Evolutionary conservation across 1,140 invertebrate species (phyloP), one percentile per base, ranked within the genome.

Genomic region (Pogonognathellus flavescens): DNA sequence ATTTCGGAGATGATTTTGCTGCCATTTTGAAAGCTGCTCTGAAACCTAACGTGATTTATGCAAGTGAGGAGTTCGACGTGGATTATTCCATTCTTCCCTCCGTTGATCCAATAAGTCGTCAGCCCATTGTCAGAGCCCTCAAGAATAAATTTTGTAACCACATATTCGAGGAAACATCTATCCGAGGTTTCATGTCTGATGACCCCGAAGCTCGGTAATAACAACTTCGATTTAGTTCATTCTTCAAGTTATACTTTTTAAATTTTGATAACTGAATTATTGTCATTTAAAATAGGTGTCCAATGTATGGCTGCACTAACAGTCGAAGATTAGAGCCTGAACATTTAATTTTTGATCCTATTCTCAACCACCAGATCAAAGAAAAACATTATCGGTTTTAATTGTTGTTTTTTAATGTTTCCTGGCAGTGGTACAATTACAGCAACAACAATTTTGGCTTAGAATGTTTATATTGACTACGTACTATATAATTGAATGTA

Each of bases 61-160:
- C 72, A 8, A 0, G n/a, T 8, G 86, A 87, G 14, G 66, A 83
- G 14, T 10, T 20, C 20, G 72, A 66, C 11, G 84, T 86, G 10
- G 87, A 88, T 22, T 59, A 84, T 9, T 84, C 76, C n/a, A 49
- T 85, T 52, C 62, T 88, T 0, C 88, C 88, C 1, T 76, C 59
- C 0, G 60, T 87, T 5, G 88, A 88, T 41, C 88, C 88, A 6
- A 72, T 88, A 16, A 82, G 81, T 10, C 84, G 84, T 16, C n/a
- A 83, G 20, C 86, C 86, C 4, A 88, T 88, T 60, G 16, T 20
- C 9, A 41, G 22, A 22, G 84, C 88, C 0, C 8, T 86, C 4
- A 41, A 49, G n/a, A 88, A 87, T 66, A 87, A 85, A 41, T 84
- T 25, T 55, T 88, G 88, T 20, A 66, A 88, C 50, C 88, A 88